Evolutionary conservation across 2,888 invertebrate genomes (phyloP), one percentile per base, ranked within the genome.

Genomic region (Amiota mariae): DNA sequence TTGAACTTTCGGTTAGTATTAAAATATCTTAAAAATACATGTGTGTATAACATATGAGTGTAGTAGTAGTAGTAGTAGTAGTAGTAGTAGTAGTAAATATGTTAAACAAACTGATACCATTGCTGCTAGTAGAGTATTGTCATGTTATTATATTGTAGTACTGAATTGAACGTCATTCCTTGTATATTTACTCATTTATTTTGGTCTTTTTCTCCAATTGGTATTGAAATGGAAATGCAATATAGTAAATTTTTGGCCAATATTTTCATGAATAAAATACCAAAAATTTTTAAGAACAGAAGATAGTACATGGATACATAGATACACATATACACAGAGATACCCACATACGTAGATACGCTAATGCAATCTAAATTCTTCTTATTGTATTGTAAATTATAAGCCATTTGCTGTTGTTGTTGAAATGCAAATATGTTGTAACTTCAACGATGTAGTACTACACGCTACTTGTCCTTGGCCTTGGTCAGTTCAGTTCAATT

Each of bases 401-500:
- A 70, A 73, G 63, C 20, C 72, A 59, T 59, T 59, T 66, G 48
- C 20, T 66, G 15, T 71, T 72, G 75, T 75, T 36, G 36, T 36
- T 36, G 36, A 36, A 72, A 71, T 75, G 70, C 76, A 77, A 76
- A 76, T 75, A 76, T 18, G 48, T 48, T 9, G 59, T 2, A 36
- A 20, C 11, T 59, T 36, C 36, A 6, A 36, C 63, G 46, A n/a
- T 68, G 67, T 54, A 18, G 67, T 54, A 18, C 18, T 18, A 57
- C 73, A 75, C 70, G 59, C 73, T 76, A 63, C 75, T 73, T 81
- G 85, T 77, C 86, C 86, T 82, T 85, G 85, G 84, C 82, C 82
- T 81, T 82, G 82, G 76, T 70, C 80, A 75, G 57, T 71, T 36
- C 24, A 24, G 24, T 24, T 24, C 24, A 24, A 3, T 24, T 24